Conservation (phyloP, 1,140 invertebrate species). For the Daktulosphaira vitifoliae region DNA sequence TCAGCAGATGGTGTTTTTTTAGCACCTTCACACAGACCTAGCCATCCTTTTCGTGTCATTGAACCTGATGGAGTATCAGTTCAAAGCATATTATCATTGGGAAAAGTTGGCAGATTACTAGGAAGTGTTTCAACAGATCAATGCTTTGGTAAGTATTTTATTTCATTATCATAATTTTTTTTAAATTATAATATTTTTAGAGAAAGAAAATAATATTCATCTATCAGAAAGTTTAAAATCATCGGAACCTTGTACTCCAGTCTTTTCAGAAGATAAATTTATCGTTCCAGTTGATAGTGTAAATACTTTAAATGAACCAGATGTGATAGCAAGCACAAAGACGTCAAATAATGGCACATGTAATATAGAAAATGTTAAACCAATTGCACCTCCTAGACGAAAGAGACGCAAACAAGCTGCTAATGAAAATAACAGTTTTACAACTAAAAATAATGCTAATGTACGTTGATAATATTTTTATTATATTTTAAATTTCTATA, state of each 20-base stretch:
- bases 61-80: slow-evolving; percentile 77
- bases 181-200: slow-evolving; percentile 6
- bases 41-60: slow-evolving; percentile 71
- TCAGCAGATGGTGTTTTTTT: slow-evolving; percentile 55
- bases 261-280: slow-evolving; percentile 13
- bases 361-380: slow-evolving; percentile 39
- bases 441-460: slow-evolving; percentile 33
- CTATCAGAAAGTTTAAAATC: slow-evolving; percentile 13
- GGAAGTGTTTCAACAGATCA: slow-evolving; percentile 47
- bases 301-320: slow-evolving; percentile 62
- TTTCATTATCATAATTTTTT: not conserved
- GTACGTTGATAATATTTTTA: not conserved
- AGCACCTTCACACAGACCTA: slow-evolving; percentile 49
- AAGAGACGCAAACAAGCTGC: slow-evolving; percentile 57
- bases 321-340: slow-evolving; percentile 90
- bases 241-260: slow-evolving; percentile 5
- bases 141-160: slow-evolving; percentile 11
- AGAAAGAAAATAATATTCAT: slow-evolving; percentile 14
- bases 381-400: slow-evolving; percentile 74
- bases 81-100: slow-evolving; percentile 76
- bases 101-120: slow-evolving; percentile 65
- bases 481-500: too few species aligned
- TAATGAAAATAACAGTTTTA: slow-evolving; percentile 30
- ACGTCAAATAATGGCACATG: slow-evolving; percentile 45
- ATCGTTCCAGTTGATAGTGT: not conserved